A percentile compares a stretch with the other conserved stretches of the same genome.
Conservation (phyloP, 2,797 vertebrate genomes). For the Melopsittacus undulatus region DNA sequence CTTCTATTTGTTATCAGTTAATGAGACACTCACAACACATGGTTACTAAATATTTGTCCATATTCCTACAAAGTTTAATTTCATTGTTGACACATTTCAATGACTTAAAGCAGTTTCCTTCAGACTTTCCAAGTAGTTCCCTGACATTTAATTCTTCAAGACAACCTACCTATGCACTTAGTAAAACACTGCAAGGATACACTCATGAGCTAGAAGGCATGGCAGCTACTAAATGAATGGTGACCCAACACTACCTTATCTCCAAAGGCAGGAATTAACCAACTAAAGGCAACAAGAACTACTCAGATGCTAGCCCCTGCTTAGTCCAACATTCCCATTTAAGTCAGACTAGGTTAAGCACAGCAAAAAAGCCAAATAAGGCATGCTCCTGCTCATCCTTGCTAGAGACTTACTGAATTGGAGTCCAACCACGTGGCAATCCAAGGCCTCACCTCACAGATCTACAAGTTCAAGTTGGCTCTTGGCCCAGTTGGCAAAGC, state of each 20-base stretch:
- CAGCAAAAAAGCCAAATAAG: not conserved
- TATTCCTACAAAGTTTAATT: constrained; percentile 9
- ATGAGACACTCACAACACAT: not conserved
- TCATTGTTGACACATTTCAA: constrained; percentile 27
- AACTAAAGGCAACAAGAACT: not conserved
- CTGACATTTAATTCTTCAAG: not conserved
- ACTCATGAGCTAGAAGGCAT: not conserved
- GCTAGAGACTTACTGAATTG: not conserved
- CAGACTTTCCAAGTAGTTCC: not conserved
- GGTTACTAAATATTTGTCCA: constrained; percentile 16
- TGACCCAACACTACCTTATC: not conserved
- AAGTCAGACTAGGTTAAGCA: not conserved
- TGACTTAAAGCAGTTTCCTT: constrained; percentile 3
- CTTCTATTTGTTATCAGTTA: constrained; percentile 28
- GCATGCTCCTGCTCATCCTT: not conserved
- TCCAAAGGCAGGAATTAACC: not conserved
- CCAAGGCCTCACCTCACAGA: not conserved
- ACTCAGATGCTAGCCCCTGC: not conserved
- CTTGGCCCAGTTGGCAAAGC: not conserved
- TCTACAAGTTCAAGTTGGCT: not conserved
- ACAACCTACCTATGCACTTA: not conserved
- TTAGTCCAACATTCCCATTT: not conserved
- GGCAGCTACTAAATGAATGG: not conserved
- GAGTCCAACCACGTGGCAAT: not conserved
- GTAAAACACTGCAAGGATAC: not conserved